Conservation (phyloP, 2,113 vertebrate species). For the Mirza zaza region DNA sequence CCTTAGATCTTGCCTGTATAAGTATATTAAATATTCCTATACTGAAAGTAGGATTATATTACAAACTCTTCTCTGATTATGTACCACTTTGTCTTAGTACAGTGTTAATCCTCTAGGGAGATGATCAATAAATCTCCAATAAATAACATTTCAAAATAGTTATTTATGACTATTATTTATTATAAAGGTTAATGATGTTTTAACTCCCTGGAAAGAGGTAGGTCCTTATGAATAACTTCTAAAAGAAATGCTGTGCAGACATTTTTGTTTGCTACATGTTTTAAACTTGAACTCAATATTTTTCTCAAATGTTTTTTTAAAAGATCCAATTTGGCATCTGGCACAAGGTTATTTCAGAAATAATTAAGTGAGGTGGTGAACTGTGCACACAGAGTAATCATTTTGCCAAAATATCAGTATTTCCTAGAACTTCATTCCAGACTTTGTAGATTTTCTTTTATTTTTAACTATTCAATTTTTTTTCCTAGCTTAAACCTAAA, state of each 20-base stretch:
- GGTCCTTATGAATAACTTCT: not conserved
- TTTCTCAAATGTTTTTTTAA: conserved; percentile 27
- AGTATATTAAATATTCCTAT: not conserved
- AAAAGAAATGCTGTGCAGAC: not conserved
- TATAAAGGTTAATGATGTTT: not conserved
- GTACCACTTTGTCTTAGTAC: fast-evolving
- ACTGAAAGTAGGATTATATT: not conserved
- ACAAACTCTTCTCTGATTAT: not conserved
- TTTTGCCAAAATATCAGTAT: not conserved
- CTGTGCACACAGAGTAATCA: not conserved
- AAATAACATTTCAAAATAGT: not conserved
- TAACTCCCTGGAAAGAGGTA: not conserved
- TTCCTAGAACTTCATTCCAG: not conserved
- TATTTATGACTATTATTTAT: conserved; percentile 3
- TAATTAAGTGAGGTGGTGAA: conserved; percentile 54
- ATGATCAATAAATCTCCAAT: not conserved
- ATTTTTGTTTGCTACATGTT: conserved; percentile 10
- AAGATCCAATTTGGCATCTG: conserved; percentile 12
- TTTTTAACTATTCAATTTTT: not conserved
- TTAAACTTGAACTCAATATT: conserved; percentile 51
- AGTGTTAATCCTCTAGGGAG: not conserved
- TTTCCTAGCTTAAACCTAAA: conserved; percentile 18
- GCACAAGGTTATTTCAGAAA: conserved; percentile 22
- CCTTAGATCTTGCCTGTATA: not conserved
- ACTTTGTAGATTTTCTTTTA: conserved; percentile 26